Conservation (phyloP, 2,113 vertebrate species). For the Sterna hirundo region DNA sequence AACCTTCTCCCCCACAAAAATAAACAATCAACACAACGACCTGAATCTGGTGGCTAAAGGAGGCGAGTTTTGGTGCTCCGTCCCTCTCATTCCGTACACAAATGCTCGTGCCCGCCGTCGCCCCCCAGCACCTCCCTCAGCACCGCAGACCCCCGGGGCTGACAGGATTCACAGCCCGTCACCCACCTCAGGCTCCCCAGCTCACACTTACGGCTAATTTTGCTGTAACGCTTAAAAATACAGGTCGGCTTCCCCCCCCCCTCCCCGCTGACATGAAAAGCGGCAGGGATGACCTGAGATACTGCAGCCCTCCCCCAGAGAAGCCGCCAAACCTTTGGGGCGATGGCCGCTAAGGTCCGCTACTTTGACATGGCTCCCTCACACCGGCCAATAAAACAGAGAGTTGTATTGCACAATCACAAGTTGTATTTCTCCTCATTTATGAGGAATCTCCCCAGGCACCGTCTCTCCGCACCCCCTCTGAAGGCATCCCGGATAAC, state of each 20-base stretch:
- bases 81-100: background rate
- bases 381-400: background rate
- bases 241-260: too few relatives aligned
- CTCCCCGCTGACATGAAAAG: too few relatives aligned
- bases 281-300: background rate
- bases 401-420: background rate
- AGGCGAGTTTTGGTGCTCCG: background rate
- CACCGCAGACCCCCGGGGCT: background rate
- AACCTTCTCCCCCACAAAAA: background rate
- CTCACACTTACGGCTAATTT: background rate
- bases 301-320: too few relatives aligned
- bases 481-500: background rate
- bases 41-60: background rate
- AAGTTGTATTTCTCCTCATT: background rate
- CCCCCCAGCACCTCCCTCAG: background rate
- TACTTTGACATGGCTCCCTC: background rate
- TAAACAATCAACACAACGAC: fast-evolving
- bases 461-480: background rate
- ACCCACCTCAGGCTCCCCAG: background rate
- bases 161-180: background rate
- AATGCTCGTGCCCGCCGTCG: too few relatives aligned
- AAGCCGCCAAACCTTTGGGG: background rate
- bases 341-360: background rate
- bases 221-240: background rate
- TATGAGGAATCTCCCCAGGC: background rate